phyloP scores from a whole-genome alignment of 2,797 vertebrate genomes.

The Thunnus albacares region DNA sequence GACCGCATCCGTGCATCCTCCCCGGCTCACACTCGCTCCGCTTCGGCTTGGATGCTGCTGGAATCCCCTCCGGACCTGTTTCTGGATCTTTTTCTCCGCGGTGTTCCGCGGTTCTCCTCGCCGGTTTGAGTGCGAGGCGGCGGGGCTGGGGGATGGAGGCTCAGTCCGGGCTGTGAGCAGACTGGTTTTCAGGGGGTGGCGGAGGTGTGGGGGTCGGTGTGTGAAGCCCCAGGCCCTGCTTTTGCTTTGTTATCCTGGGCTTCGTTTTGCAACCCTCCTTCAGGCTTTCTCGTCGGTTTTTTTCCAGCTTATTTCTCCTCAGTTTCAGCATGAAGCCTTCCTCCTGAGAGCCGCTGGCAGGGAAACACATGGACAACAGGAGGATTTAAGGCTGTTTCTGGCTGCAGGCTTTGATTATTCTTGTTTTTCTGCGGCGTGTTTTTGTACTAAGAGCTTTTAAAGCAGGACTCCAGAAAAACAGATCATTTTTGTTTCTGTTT shows the following conservation, averaged over 20 bases:
- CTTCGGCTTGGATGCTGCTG: constrained; percentile 52
- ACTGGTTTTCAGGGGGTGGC: constrained; percentile 41
- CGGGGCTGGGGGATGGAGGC: constrained; percentile 75
- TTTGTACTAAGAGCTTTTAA: background rate
- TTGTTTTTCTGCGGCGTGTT: background rate
- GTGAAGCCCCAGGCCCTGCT: constrained; percentile 72
- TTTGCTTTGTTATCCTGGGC: constrained; percentile 69
- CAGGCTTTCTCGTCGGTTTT: background rate
- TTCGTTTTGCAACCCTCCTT: background rate
- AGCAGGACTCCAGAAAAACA: background rate
- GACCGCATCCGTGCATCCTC: constrained; percentile 5
- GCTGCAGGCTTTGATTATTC: background rate
- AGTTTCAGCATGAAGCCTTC: too few species aligned
- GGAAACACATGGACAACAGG: constrained; percentile 2
- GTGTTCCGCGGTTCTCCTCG: constrained; percentile 40
- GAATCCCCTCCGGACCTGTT: background rate
- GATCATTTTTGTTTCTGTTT: background rate
- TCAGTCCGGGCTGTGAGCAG: constrained; percentile 67
- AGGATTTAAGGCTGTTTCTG: background rate
- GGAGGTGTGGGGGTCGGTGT: constrained; percentile 66
- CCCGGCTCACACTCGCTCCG: constrained; percentile 39
- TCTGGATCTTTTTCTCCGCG: constrained; percentile 41
- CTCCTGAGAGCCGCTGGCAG: too few species aligned
- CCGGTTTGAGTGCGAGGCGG: constrained; percentile 50
- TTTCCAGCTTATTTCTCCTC: too few species aligned